Conservation (phyloP, 2,113 vertebrate genomes). For the Procavia capensis region DNA sequence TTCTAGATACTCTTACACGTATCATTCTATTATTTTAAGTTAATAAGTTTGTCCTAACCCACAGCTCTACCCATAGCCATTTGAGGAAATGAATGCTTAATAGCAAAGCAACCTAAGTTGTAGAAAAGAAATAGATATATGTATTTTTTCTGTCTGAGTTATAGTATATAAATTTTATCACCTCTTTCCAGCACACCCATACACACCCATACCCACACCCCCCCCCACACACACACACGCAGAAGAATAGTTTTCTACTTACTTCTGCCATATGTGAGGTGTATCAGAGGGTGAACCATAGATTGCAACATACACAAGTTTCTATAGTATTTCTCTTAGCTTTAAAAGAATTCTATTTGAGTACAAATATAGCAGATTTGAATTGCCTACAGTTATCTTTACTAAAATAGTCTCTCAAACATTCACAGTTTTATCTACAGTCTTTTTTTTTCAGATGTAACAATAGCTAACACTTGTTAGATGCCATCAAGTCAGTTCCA, state of each 20-base stretch:
- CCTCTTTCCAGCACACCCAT: not conserved
- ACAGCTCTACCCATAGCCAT: not conserved
- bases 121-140: not conserved
- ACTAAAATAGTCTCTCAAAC: not conserved
- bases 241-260: not conserved
- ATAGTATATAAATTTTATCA: not conserved
- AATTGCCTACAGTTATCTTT: not conserved
- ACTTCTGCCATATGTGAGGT: not conserved
- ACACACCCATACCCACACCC: not conserved
- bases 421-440: not conserved
- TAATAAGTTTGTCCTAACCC: not conserved
- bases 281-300: not conserved
- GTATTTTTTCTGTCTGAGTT: not conserved
- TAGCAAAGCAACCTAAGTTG: not conserved
- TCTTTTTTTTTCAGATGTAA: not conserved
- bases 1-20: not conserved
- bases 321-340: not conserved
- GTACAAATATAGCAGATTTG: not conserved
- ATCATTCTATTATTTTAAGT: not conserved
- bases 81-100: not conserved
- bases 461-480: not conserved
- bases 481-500: too few relatives aligned
- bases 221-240: not conserved
- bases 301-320: not conserved
- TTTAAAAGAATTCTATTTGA: constrained; percentile 31